Base-by-base conservation (phyloP, 1,140 invertebrate species). In the Diploscapter pachys region DNA sequence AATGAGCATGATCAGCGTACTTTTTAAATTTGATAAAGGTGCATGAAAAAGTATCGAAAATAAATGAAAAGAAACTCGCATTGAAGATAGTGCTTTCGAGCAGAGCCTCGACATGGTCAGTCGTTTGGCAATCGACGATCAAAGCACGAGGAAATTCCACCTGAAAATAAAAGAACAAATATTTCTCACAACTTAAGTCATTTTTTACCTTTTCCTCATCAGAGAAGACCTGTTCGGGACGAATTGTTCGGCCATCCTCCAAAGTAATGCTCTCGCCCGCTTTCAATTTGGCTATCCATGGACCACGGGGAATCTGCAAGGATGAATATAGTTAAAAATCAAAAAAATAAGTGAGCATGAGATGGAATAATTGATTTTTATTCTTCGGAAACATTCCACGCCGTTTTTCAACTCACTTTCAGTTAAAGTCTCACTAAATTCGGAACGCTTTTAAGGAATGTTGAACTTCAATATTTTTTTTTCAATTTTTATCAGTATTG, bases 281-380 rank as follows among this genome's bases (percentile, higher is more conserved):
- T 87, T 97, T 97, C 2, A 97, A 87, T 82, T 90, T 86, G 0
- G 92, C 92, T 3, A 96, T 86, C 68, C 92, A 79, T 2, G 94
- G 94, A 1, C 95, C 95, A 78, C 91, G 90, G 71, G 91, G 90
- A 2, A 97, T 89, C 2, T 68, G 51, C 6, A 68, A 68, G 13
- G 51, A 8, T 5, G 5, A 3, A 68, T 2, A 31, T 31, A 0
- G 31, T 31, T 31, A 31, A 31, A 31, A 31, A 31, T 31, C 31
- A 1, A 31, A 31, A 31, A 31, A 31, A 31, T 31, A 31, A 31
- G 31, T 31, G 31, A 31, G 31, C 0, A 31, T 31, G 31, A 31
- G 31, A 31, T 31, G 31, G 31, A 31, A 31, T 31, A 31, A 31
- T 31, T 31, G 31, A 31, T 31, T 31, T 31, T 31, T 31, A 31